phyloP scores from a whole-genome alignment of 2,888 invertebrate genomes.

The Polyommatus iphigenia region DNA sequence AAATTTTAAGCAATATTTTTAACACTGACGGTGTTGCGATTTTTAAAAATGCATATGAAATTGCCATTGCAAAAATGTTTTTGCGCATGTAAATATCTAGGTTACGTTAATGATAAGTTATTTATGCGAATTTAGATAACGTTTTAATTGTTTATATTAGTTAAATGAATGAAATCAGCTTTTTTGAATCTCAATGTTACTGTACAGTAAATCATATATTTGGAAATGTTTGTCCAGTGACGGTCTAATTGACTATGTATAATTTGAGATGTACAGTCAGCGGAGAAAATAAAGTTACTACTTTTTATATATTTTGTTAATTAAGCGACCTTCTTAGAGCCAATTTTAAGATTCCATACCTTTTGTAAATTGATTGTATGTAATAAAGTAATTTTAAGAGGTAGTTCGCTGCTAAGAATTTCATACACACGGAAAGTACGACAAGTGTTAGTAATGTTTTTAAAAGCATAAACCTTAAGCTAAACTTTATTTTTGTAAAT shows the following conservation, averaged over 20 bases:
- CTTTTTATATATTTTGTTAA: background rate
- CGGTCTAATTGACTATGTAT: conserved; percentile 48
- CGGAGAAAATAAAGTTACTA: conserved; percentile 36
- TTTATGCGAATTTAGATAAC: conserved; percentile 72
- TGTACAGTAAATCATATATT: conserved; percentile 62
- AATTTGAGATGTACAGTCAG: conserved; percentile 20
- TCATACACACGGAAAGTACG: background rate
- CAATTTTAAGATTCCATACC: background rate
- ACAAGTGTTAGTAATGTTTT: conserved; percentile 24
- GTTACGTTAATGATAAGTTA: conserved; percentile 67
- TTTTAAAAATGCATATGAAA: conserved; percentile 51
- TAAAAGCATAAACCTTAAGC: conserved; percentile 44
- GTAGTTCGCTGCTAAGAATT: background rate
- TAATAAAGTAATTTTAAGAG: background rate
- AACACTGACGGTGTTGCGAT: conserved; percentile 59
- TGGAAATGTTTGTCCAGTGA: conserved; percentile 73
- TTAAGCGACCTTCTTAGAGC: background rate
- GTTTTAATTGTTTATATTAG: conserved; percentile 50
- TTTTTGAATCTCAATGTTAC: conserved; percentile 75
- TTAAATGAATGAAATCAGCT: conserved; percentile 71
- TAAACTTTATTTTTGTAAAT: conserved; percentile 52
- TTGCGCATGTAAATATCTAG: conserved; percentile 72
- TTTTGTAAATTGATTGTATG: background rate
- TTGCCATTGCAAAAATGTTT: conserved; percentile 56
- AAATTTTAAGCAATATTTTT: conserved; percentile 55